Conservation (phyloP, 2,888 invertebrate genomes). For the Drosophila phalerata region DNA sequence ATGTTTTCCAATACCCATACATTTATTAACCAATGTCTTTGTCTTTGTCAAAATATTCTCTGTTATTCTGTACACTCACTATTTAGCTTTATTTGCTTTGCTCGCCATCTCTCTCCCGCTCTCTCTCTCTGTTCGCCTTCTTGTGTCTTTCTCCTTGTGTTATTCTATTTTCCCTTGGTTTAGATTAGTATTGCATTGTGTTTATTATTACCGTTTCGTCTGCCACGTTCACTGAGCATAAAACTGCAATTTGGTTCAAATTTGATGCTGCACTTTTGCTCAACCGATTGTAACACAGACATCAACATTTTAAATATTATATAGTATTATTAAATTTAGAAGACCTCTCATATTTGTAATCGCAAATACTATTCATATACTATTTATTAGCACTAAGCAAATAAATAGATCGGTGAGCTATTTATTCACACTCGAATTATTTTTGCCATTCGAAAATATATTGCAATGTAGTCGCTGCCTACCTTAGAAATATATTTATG, state of each 20-base stretch:
- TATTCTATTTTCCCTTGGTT: slow-evolving; percentile 33
- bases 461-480: slow-evolving; percentile 19
- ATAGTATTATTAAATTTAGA: slow-evolving; percentile 27
- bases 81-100: slow-evolving; percentile 27
- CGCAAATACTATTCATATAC: slow-evolving; percentile 6
- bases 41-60: slow-evolving; percentile 48
- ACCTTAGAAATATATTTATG: slow-evolving; percentile 43
- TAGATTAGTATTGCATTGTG: slow-evolving; percentile 46
- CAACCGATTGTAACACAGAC: slow-evolving; percentile 37
- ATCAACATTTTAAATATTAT: slow-evolving; percentile 21
- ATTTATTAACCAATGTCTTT: slow-evolving; percentile 56
- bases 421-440: slow-evolving; percentile 26
- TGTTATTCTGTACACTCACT: slow-evolving; percentile 43
- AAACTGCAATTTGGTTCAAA: slow-evolving; percentile 23
- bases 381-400: slow-evolving; percentile 6
- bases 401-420: slow-evolving; percentile 13
- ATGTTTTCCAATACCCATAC: slow-evolving; percentile 11
- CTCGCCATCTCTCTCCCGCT: slow-evolving; percentile 8
- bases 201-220: slow-evolving; percentile 36
- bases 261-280: slow-evolving; percentile 31
- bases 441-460: slow-evolving; percentile 24
- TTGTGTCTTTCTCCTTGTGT: not conserved
- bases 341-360: slow-evolving; percentile 14
- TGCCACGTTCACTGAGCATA: slow-evolving; percentile 18
- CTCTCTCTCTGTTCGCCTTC: slow-evolving; percentile 7